phyloP scores from a whole-genome alignment of 2,888 invertebrate genomes.

The Lasioglossum morio region DNA sequence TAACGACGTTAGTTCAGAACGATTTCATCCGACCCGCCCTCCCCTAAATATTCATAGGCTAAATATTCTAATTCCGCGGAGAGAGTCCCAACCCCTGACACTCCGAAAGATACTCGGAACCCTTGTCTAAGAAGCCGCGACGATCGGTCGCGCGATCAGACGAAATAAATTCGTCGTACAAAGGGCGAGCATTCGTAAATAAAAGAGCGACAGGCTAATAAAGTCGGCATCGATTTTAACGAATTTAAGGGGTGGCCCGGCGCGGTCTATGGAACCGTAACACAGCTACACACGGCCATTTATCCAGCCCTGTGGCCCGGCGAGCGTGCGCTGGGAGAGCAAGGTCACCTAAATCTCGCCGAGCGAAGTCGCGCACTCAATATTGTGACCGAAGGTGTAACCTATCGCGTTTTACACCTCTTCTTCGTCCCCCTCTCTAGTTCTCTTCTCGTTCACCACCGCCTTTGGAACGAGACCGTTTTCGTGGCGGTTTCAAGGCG shows the following conservation, averaged over 20 bases:
- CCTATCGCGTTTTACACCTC: constrained; percentile 77
- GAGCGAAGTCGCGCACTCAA: constrained; percentile 80
- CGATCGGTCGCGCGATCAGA: not conserved
- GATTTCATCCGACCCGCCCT: not conserved
- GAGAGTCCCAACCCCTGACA: not conserved
- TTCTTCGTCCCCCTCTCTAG: constrained; percentile 28
- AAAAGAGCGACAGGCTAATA: constrained; percentile 66
- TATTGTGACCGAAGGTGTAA: constrained; percentile 82
- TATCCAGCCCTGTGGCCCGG: constrained; percentile 67
- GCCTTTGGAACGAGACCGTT: constrained; percentile 1
- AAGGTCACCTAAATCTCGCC: constrained; percentile 80
- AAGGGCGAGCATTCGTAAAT: constrained; percentile 33
- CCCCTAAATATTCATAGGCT: not conserved
- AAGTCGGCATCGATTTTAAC: constrained; percentile 77
- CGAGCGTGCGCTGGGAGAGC: constrained; percentile 54
- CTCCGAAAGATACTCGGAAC: not conserved
- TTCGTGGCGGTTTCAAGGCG: constrained; percentile 56
- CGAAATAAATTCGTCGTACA: not conserved
- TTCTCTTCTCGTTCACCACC: constrained; percentile 3
- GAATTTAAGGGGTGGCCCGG: constrained; percentile 77
- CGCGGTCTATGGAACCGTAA: constrained; percentile 61
- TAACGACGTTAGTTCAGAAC: not conserved
- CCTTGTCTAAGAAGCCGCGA: not conserved
- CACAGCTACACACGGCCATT: constrained; percentile 67
- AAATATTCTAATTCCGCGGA: not conserved